Conservation (phyloP, 2,888 invertebrate species). For the Diploptera punctata region DNA sequence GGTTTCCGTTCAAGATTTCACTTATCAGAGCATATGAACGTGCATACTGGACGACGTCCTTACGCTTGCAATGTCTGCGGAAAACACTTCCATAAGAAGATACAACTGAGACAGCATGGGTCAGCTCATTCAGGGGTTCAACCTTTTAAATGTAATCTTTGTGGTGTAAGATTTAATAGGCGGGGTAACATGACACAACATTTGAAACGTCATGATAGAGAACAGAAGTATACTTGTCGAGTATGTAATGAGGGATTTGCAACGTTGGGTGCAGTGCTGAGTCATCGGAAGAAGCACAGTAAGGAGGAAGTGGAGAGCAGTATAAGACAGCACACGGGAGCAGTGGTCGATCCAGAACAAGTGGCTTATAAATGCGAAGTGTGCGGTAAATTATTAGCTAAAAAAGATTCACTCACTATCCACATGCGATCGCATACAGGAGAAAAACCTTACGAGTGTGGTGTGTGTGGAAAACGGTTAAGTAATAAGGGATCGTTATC, state of each 20-base stretch:
- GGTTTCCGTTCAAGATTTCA: conserved; percentile 57
- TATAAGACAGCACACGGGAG: not conserved
- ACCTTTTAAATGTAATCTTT: conserved; percentile 50
- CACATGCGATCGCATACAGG: conserved; percentile 49
- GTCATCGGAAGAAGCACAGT: conserved; percentile 50
- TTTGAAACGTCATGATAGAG: conserved; percentile 50
- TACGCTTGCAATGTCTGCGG: conserved; percentile 55
- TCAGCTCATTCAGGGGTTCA: conserved; percentile 49
- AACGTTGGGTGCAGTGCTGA: conserved; percentile 51
- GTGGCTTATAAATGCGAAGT: conserved; percentile 48
- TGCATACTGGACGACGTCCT: conserved; percentile 53
- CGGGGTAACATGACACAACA: conserved; percentile 53
- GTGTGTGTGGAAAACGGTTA: conserved; percentile 50
- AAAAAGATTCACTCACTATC: conserved; percentile 47
- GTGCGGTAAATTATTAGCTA: conserved; percentile 49
- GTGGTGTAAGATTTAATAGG: conserved; percentile 51
- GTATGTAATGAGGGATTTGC: conserved; percentile 47
- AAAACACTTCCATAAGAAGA: conserved; percentile 54
- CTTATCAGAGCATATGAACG: conserved; percentile 57
- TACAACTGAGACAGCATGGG: conserved; percentile 52
- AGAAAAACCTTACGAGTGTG: conserved; percentile 44
- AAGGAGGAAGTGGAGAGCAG: conserved; percentile 45
- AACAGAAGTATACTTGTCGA: conserved; percentile 50
- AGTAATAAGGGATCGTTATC: conserved; percentile 49
- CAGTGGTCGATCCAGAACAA: conserved; percentile 42